Percentiles rank a stretch among this genome's conserved stretches.
These are phyloP conservation scores for Lycorma delicatula DNA, from an alignment of 1,140 invertebrate species.

Conservation along the genomic window DNA sequence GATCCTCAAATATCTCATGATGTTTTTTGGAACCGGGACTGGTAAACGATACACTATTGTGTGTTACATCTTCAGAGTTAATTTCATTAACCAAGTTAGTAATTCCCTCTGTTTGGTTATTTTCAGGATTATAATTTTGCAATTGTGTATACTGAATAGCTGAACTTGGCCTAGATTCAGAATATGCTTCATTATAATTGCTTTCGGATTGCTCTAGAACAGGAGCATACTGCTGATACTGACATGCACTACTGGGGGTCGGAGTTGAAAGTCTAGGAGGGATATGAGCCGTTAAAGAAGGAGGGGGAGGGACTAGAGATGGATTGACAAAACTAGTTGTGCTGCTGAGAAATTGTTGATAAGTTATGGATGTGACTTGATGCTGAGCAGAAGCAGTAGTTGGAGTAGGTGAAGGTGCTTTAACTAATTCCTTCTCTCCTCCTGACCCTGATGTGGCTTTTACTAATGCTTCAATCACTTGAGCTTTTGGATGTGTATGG, in stretches of 20 bases:
- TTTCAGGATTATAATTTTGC: neutral
- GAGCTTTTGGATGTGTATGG: conserved; percentile 75
- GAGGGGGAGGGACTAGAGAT: neutral
- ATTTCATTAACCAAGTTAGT: too few relatives aligned
- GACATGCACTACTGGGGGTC: neutral
- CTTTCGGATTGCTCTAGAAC: neutral
- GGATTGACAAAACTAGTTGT: neutral
- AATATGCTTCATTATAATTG: neutral
- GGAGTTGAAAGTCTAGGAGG: neutral
- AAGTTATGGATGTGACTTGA: conserved; percentile 15
- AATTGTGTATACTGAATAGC: conserved; percentile 1
- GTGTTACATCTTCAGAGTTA: neutral
- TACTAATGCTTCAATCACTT: conserved; percentile 72
- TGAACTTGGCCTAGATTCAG: neutral
- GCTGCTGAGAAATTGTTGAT: conserved; percentile 8
- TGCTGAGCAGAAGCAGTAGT: neutral
- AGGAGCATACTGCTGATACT: neutral
- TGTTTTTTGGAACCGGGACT: neutral
- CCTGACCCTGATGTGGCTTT: conserved; percentile 33
- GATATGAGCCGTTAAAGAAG: neutral
- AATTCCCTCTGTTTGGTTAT: neutral
- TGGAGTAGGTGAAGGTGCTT: conserved; percentile 12
- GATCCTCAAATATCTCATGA: neutral
- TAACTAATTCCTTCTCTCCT: neutral
- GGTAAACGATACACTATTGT: neutral